A percentile compares a stretch with the other conserved stretches of the same genome.
Conservation (phyloP, 2,888 invertebrate genomes). For the Drosophila kanekoi region DNA sequence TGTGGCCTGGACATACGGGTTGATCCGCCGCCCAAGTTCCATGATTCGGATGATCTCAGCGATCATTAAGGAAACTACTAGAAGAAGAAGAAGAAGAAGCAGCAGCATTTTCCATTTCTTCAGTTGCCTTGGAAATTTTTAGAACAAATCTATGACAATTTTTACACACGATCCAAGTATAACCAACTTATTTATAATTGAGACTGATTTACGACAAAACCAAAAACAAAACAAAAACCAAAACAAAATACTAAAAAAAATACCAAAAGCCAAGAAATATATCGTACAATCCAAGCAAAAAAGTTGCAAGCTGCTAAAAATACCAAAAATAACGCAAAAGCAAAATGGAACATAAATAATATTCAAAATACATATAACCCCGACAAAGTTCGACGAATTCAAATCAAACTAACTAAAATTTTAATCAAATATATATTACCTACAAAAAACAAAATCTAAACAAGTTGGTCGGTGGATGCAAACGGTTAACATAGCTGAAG, state of each 20-base stretch:
- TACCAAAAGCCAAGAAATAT: constrained; percentile 19
- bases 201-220: constrained; percentile 81
- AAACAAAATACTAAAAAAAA: constrained; percentile 31
- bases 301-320: constrained; percentile 34
- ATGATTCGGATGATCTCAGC: constrained; percentile 88
- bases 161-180: constrained; percentile 74
- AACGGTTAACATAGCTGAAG: constrained; percentile 34
- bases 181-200: constrained; percentile 81
- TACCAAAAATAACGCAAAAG: constrained; percentile 1
- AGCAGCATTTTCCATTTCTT: constrained; percentile 74
- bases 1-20: constrained; percentile 92
- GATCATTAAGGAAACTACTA: constrained; percentile 71
- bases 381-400: constrained; percentile 31
- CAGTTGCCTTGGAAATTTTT: constrained; percentile 76
- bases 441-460: constrained; percentile 47
- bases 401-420: constrained; percentile 64
- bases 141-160: constrained; percentile 67
- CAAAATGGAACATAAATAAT: constrained; percentile 8
- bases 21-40: constrained; percentile 91
- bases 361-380: constrained; percentile 22
- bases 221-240: constrained; percentile 41
- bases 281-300: constrained; percentile 30
- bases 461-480: constrained; percentile 43
- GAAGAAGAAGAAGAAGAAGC: constrained; percentile 4
- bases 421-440: constrained; percentile 71